Evolutionary conservation across 2,113 vertebrate genomes (phyloP).

Genomic region (Andinoacara biseriatus): DNA sequence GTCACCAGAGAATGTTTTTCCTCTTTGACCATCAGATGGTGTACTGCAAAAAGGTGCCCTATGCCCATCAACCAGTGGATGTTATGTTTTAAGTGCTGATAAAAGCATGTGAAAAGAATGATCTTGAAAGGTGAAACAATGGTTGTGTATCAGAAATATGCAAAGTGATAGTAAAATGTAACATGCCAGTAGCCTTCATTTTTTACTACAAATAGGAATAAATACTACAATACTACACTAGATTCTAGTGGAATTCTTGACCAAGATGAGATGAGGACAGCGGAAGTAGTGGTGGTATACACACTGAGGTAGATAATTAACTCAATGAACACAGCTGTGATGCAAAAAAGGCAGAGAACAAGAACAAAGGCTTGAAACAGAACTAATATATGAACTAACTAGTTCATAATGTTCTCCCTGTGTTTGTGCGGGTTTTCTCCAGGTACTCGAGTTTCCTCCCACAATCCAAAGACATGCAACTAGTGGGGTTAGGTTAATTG

Average conservation of each 20-base stretch:
- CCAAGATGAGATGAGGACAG: background rate
- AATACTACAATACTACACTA: background rate
- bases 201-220: background rate
- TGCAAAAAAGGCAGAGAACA: no score
- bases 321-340: background rate
- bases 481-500: no score
- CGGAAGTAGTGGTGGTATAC: background rate
- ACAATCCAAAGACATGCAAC: no score
- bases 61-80: background rate
- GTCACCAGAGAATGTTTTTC: constrained; percentile 95
- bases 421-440: no score
- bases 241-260: background rate
- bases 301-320: background rate
- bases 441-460: no score
- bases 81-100: background rate
- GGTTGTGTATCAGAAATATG: background rate
- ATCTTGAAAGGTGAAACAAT: background rate
- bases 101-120: background rate
- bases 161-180: background rate
- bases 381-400: no score
- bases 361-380: no score
- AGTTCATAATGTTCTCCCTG: no score
- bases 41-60: constrained; percentile 94
- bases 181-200: background rate
- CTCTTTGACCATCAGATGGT: constrained; percentile 97